Evolutionary conservation across 2,113 vertebrate species (phyloP).

Genomic region (Sapayoa aenigma): DNA sequence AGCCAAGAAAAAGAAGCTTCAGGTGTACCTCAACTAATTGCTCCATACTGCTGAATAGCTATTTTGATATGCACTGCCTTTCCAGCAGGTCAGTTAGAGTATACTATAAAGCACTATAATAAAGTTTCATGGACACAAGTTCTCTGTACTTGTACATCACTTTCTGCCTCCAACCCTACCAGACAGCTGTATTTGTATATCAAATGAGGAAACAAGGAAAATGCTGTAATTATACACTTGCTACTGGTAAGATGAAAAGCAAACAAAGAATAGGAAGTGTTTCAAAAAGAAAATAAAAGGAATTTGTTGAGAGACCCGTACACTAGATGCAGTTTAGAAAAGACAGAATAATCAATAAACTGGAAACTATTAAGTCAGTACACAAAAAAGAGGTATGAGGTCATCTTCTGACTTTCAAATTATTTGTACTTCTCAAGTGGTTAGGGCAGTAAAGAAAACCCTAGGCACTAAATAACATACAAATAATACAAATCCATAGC

Average conservation of each 20-base stretch:
- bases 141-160: not conserved
- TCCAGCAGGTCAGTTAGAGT: not conserved
- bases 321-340: not conserved
- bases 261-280: not conserved
- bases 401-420: not conserved
- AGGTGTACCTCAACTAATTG: not conserved
- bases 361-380: not conserved
- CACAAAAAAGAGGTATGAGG: not conserved
- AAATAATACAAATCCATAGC: not conserved
- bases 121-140: not conserved
- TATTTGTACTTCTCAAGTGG: not conserved
- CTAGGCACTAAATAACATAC: not conserved
- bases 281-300: not conserved
- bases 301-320: not conserved
- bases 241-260: not conserved
- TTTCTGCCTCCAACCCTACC: not conserved
- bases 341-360: not conserved
- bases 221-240: not conserved
- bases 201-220: not conserved
- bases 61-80: accelerated
- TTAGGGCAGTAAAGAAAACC: not conserved
- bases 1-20: not conserved
- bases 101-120: not conserved
- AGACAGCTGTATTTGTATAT: not conserved
- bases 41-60: not conserved